Evolutionary conservation across 2,113 vertebrate species (phyloP).

Genomic region (Eulemur rufifrons): DNA sequence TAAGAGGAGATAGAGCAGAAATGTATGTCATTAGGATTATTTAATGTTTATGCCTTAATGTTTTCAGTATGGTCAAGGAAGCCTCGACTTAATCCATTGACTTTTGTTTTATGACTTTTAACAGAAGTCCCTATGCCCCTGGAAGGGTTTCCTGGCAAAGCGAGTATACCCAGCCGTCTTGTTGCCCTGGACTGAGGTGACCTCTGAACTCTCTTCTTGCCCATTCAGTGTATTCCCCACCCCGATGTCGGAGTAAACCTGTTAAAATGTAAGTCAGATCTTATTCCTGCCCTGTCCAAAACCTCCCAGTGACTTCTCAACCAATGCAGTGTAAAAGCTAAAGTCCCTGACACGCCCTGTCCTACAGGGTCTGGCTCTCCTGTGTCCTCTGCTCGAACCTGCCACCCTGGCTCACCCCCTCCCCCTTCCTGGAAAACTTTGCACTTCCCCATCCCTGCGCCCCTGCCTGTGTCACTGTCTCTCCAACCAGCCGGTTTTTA

Average conservation of each 20-base stretch:
- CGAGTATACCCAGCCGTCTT: accelerated
- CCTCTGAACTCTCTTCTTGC: not conserved
- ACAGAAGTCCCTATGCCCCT: not conserved
- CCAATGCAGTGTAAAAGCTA: not conserved
- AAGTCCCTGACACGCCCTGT: not conserved
- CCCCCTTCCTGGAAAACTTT: not conserved
- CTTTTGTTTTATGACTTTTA: constrained; percentile 47
- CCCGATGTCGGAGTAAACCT: not conserved
- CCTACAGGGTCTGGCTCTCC: accelerated
- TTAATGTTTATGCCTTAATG: not conserved
- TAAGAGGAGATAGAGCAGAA: not conserved
- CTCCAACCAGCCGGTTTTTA: no score
- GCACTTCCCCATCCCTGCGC: accelerated
- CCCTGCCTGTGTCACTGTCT: no score
- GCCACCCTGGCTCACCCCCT: not conserved
- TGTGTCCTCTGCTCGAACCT: not conserved
- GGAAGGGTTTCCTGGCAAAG: not conserved
- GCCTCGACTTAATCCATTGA: constrained; percentile 5
- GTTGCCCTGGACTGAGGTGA: no score
- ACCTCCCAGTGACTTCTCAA: not conserved
- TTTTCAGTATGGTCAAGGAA: not conserved
- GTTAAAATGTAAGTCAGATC: not conserved
- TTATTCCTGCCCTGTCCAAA: not conserved
- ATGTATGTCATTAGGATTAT: not conserved
- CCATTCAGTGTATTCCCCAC: no score